Evolutionary conservation across 2,797 vertebrate genomes (phyloP).

Genomic region (Dromococcyx pavoninus): DNA sequence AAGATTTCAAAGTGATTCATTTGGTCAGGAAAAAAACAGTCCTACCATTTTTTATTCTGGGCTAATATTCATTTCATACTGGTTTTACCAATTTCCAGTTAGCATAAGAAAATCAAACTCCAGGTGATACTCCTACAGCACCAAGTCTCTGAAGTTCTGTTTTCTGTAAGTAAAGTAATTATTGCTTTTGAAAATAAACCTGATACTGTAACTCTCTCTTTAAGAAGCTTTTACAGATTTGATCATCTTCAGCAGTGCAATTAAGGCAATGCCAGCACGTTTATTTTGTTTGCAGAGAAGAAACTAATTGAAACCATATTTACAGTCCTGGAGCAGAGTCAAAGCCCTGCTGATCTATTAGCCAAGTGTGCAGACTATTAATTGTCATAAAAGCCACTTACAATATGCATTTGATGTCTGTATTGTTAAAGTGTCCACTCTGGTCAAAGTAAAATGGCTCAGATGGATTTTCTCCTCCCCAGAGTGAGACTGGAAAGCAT

Average conservation of each 20-base stretch:
- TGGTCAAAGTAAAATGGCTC: constrained; percentile 18
- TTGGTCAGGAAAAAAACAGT: constrained; percentile 6
- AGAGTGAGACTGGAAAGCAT: background rate
- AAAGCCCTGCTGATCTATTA: constrained; percentile 44
- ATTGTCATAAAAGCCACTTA: constrained; percentile 53
- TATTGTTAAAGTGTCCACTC: constrained; percentile 38
- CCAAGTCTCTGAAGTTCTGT: background rate
- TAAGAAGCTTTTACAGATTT: constrained; percentile 10
- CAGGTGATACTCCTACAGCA: background rate
- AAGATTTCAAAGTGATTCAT: constrained; percentile 58
- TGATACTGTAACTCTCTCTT: background rate
- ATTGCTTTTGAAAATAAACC: background rate
- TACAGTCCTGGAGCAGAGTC: constrained; percentile 23
- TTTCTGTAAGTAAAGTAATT: background rate
- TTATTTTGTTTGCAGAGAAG: constrained; percentile 24
- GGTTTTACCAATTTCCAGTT: background rate
- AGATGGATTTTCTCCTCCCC: background rate
- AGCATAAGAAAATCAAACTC: background rate
- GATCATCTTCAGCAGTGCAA: background rate
- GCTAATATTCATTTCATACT: background rate
- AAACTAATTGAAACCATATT: constrained; percentile 42
- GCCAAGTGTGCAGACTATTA: constrained; percentile 44
- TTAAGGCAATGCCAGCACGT: background rate
- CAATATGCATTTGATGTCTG: background rate
- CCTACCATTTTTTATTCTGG: background rate